Base-by-base conservation (phyloP, 1,140 invertebrate genomes). In the Drosophila mayri region DNA sequence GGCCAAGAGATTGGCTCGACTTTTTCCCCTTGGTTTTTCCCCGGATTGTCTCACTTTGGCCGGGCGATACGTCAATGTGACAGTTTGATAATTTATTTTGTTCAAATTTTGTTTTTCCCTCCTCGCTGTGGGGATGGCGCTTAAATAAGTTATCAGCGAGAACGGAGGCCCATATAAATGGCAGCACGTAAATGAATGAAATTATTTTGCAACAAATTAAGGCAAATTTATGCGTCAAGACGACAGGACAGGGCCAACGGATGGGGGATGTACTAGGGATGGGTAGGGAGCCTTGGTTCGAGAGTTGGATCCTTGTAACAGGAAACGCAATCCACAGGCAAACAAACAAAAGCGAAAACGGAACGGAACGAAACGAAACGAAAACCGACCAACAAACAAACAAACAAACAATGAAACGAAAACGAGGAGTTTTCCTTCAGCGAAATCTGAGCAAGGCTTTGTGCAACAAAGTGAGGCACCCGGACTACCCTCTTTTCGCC, bases 141-240 rank as follows among this genome's bases (percentile, higher is more conserved):
- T 87, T 88, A 88, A 87, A 87, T 87, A 87, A 87, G 84, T 87
- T 87, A 87, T 87, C 84, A 87, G 71, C 83, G 76, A 62, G 72
- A 63, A 55, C 60, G 67, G 20, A 54, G 41, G 70, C 68, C 83
- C 64, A 76, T 87, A 85, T 76, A 84, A 84, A 85, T 85, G 82
- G 82, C 82, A 86, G 83, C 84, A 87, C 84, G 84, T 87, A 87
- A 88, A 88, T 88, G 81, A 88, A 88, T 88, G 85, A 90, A 90
- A 90, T 90, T 90, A 90, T 90, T 90, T 90, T 81, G 86, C 85
- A 85, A 90, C 85, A 90, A 90, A 90, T 90, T 90, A 90, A 90
- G 85, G 85, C 85, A 90, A 90, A 90, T 90, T 90, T 90, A 90
- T 90, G 85, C 85, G 81, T 62, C 77, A 84, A 80, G 85, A 54